Evolutionary conservation across 2,888 invertebrate species (phyloP), one percentile per base, ranked within the genome.

Genomic region (Agrochola litura): DNA sequence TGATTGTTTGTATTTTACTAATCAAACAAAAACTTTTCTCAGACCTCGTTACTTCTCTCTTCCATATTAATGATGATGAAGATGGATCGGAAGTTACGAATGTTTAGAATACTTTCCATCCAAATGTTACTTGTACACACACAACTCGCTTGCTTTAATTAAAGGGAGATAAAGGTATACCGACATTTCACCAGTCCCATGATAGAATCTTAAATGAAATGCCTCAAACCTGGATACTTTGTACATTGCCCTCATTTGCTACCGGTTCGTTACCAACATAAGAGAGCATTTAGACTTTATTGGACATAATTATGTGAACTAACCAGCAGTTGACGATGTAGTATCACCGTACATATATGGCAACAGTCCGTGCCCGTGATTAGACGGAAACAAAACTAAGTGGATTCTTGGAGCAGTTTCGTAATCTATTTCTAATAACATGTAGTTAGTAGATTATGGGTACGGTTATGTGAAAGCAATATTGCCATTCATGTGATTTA

Each of bases 251-350:
- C 56, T 46, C 52, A 77, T 79, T 78, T 16, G 9, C 37, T 73
- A 76, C 79, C 63, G 25, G 72, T 71, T 73, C 19, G 65, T 52
- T 76, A 81, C 49, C 58, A 66, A 75, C 69, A 71, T 67, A 2
- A 19, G n/a, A 49, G n/a, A 73, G 30, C 74, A 73, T 73, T 81
- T 49, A 85, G n/a, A 69, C 77, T 68, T 78, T 82, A 83, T 76
- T 72, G n/a, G 79, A 81, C 64, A 56, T 87, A 86, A 84, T 86
- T 73, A 84, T 77, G 63, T 84, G 77, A 87, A 73, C 72, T 63
- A 16, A 69, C 67, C 76, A 63, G 68, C 52, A 16, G 61, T 82
- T 63, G 67, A 73, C 76, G 76, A 78, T 80, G 66, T 73, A 82
- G 73, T 82, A 83, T 81, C 68, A 63, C 46, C 49, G 43, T 12